These are phyloP conservation scores for Engraulis encrasicolus DNA, from an alignment of 2,113 vertebrate genomes.

Conservation along the genomic window DNA sequence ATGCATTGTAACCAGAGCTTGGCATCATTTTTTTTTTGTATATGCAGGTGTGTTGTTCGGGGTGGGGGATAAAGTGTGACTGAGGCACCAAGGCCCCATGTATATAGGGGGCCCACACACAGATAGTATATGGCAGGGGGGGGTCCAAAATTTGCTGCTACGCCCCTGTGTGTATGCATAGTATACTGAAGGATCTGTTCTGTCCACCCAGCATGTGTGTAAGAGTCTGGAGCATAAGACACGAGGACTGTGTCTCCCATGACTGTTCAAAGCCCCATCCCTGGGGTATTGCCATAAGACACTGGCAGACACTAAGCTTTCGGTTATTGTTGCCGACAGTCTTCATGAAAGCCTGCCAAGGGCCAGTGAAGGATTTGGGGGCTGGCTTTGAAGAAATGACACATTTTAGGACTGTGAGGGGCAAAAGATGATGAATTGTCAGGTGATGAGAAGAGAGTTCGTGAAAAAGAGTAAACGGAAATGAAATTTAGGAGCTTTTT, in stretches of 20 bases:
- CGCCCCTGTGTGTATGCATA: no score
- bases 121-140: no score
- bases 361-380: slow-evolving; percentile 4
- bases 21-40: no score
- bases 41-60: no score
- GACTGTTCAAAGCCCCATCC: not conserved
- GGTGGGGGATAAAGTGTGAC: no score
- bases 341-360: not conserved
- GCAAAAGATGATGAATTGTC: not conserved
- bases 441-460: not conserved
- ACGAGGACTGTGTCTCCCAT: not conserved
- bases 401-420: not conserved
- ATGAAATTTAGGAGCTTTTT: not conserved
- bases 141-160: no score
- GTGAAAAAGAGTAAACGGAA: not conserved
- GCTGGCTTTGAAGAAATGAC: slow-evolving; percentile 1
- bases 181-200: not conserved
- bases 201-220: not conserved
- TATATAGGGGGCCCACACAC: no score
- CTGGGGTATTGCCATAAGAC: not conserved
- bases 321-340: not conserved
- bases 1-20: no score
- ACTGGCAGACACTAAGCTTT: not conserved
- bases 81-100: no score
- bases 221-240: not conserved